Conservation (phyloP, 1,140 invertebrate genomes). For the Plutomurus gul region DNA sequence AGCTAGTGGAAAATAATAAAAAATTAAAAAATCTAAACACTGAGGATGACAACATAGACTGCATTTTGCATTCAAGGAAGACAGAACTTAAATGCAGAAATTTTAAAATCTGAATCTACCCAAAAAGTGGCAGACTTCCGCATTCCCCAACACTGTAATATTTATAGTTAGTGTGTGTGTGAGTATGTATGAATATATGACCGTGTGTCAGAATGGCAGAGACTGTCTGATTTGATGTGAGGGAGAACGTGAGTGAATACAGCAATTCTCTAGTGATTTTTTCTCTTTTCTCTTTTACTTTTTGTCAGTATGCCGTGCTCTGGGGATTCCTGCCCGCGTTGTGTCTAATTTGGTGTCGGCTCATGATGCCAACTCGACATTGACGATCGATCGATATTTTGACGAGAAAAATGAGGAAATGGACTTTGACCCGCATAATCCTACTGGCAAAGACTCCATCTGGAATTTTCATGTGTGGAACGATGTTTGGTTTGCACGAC, state of each 20-base stretch:
- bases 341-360: slow-evolving; percentile 75
- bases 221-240: too few relatives aligned
- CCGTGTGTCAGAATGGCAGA: too few relatives aligned
- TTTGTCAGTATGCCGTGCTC: slow-evolving; percentile 67
- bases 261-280: slow-evolving; percentile 28
- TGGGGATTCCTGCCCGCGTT: slow-evolving; percentile 72
- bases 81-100: too few relatives aligned
- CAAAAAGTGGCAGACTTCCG: too few relatives aligned
- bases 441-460: slow-evolving; percentile 64
- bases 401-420: slow-evolving; percentile 66
- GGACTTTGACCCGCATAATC: slow-evolving; percentile 63
- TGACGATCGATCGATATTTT: slow-evolving; percentile 75
- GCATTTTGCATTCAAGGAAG: too few relatives aligned
- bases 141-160: too few relatives aligned
- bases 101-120: too few relatives aligned
- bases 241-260: background rate
- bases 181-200: too few relatives aligned
- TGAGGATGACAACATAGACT: too few relatives aligned
- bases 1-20: too few relatives aligned
- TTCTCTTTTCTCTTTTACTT: slow-evolving; percentile 19
- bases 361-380: slow-evolving; percentile 73
- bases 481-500: slow-evolving; percentile 67
- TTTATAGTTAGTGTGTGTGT: too few relatives aligned
- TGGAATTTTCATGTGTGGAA: slow-evolving; percentile 88
- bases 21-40: too few relatives aligned